Evolutionary conservation across 2,113 vertebrate species (phyloP).

Genomic region (Dolichotis patagonum): DNA sequence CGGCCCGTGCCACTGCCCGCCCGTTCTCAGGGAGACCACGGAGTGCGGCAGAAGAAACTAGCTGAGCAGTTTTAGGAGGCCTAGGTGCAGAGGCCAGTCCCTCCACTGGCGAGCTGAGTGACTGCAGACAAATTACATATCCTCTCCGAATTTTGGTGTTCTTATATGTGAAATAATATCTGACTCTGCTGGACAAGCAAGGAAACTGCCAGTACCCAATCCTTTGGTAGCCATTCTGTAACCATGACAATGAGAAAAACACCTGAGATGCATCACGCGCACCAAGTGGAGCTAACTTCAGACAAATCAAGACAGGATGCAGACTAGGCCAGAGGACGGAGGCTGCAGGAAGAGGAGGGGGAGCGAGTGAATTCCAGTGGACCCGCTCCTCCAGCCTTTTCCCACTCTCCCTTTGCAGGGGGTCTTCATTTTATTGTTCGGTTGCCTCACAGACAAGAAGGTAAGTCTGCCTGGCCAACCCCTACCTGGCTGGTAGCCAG

Average conservation of each 20-base stretch:
- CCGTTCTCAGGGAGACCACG: background rate
- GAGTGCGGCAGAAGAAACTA: background rate
- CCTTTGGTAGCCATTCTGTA: background rate
- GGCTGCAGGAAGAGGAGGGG: background rate
- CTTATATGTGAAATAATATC: background rate
- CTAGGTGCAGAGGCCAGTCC: background rate
- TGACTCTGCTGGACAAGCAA: background rate
- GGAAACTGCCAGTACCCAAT: background rate
- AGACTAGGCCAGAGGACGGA: background rate
- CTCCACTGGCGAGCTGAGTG: background rate
- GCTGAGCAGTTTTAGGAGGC: background rate
- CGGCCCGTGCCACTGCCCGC: background rate
- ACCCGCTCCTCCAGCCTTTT: background rate
- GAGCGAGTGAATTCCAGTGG: rapidly evolving
- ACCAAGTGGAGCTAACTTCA: background rate
- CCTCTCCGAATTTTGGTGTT: background rate
- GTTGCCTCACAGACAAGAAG: slow-evolving; percentile 83
- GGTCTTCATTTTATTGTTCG: slow-evolving; percentile 81
- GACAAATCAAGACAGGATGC: rapidly evolving
- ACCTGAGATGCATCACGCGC: too few relatives aligned
- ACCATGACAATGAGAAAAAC: background rate
- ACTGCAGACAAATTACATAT: background rate
- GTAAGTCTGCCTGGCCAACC: slow-evolving; percentile 58
- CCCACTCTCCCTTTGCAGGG: slow-evolving; percentile 66
- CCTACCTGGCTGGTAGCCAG: background rate